A percentile compares a stretch with the other conserved stretches of the same genome.
Conservation (phyloP, 1,140 invertebrate species). For the Neodiprion lecontei region DNA sequence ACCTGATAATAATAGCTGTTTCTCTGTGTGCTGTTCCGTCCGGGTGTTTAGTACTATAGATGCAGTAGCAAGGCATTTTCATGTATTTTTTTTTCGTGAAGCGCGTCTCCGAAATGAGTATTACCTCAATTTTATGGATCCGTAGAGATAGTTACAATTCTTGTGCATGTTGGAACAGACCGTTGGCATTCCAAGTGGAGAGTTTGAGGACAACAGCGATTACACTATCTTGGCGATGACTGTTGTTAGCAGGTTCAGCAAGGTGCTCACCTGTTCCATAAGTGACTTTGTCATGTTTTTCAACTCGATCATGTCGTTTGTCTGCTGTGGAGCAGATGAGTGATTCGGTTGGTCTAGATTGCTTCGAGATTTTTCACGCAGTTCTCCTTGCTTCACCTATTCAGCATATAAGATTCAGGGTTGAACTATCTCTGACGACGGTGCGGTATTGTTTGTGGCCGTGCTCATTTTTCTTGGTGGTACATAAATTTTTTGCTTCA, state of each 20-base stretch:
- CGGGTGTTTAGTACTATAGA: conserved; percentile 36
- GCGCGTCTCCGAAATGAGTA: conserved; percentile 41
- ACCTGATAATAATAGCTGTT: conserved; percentile 33
- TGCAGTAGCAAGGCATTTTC: conserved; percentile 30
- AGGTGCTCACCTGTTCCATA: conserved; percentile 22
- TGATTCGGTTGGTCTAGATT: conserved; percentile 14
- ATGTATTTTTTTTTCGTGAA: conserved; percentile 31
- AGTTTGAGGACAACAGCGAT: conserved; percentile 18
- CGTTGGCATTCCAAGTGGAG: conserved; percentile 38
- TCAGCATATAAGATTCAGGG: neutral
- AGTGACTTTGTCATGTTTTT: conserved; percentile 20
- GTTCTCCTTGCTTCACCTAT: neutral
- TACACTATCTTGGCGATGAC: conserved; percentile 31
- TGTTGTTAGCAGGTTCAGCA: conserved; percentile 30
- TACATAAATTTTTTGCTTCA: conserved; percentile 8
- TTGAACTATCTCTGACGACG: neutral
- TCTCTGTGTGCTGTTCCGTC: conserved; percentile 37
- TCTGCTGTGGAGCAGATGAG: conserved; percentile 31
- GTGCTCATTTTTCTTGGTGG: neutral
- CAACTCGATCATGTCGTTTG: conserved; percentile 26
- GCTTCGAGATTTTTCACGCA: too few relatives aligned
- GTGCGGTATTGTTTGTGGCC: neutral
- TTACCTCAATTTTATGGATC: conserved; percentile 36
- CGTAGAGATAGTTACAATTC: conserved; percentile 35
- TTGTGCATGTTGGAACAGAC: conserved; percentile 27